Conservation (phyloP, 2,113 vertebrate species). For the Apaloderma vittatum region DNA sequence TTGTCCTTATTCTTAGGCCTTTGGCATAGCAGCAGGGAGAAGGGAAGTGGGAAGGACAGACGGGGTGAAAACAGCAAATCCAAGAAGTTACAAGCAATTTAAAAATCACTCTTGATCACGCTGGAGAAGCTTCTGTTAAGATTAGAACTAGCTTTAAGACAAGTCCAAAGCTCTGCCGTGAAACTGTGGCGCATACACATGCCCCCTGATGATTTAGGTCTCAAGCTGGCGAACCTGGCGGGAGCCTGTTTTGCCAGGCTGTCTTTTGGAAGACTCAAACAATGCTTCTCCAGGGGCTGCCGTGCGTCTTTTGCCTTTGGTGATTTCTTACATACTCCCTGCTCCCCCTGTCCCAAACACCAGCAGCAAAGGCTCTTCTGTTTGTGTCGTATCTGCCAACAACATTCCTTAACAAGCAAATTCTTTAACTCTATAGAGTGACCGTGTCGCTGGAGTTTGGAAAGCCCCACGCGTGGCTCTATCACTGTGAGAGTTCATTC, state of each 20-base stretch:
- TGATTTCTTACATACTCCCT: background rate
- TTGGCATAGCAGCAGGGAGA: background rate
- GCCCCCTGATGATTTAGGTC: background rate
- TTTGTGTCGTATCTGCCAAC: background rate
- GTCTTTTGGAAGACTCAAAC: background rate
- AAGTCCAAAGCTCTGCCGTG: background rate
- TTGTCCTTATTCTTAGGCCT: background rate
- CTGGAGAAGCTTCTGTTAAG: background rate
- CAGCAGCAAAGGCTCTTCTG: background rate
- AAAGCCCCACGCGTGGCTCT: background rate
- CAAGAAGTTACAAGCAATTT: constrained; percentile 34
- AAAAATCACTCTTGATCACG: background rate
- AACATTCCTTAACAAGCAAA: background rate
- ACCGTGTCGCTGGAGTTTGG: background rate
- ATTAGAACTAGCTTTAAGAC: background rate
- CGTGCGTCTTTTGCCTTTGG: background rate
- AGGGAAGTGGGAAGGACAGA: background rate
- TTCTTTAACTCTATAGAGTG: background rate
- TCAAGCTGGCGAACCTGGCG: background rate
- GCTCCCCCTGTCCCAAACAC: background rate
- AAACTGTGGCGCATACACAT: accelerated
- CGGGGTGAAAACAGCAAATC: background rate
- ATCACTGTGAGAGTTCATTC: background rate
- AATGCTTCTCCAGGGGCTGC: background rate
- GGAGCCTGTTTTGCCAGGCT: background rate